These are phyloP conservation scores for Tupaia chinensis DNA, from an alignment of 2,113 vertebrate genomes.

Conservation along the genomic window DNA sequence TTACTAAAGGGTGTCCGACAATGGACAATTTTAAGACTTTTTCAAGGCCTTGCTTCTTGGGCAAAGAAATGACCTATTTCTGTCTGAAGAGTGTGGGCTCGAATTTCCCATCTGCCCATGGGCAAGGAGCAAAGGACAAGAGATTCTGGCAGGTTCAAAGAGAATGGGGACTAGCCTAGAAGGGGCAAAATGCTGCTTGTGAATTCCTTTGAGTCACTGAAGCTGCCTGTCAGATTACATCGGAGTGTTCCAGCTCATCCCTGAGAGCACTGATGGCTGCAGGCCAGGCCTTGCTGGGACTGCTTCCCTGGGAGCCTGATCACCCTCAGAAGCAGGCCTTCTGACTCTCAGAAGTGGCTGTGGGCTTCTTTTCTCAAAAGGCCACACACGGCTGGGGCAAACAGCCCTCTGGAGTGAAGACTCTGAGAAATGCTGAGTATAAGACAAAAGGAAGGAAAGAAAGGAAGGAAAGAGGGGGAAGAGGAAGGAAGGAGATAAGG, in stretches of 20 bases:
- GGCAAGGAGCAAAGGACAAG: background rate
- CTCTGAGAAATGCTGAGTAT: background rate
- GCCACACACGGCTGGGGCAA: background rate
- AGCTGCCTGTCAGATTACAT: conserved; percentile 65
- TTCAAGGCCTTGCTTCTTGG: background rate
- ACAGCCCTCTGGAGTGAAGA: background rate
- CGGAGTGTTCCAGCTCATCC: conserved; percentile 50
- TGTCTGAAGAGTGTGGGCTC: background rate
- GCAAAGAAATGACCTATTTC: background rate
- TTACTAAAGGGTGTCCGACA: background rate
- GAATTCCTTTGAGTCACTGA: background rate
- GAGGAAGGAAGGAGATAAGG: background rate
- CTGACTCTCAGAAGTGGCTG: conserved; percentile 61
- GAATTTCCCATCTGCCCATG: background rate
- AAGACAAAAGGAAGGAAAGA: background rate
- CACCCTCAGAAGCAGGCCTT: conserved; percentile 8
- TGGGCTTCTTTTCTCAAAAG: conserved; percentile 57
- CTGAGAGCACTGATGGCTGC: conserved; percentile 38
- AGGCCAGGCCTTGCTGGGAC: background rate
- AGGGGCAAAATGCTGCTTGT: background rate
- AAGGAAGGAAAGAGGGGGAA: background rate
- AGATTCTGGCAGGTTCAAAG: background rate
- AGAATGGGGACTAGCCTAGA: background rate
- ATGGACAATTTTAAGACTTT: background rate
- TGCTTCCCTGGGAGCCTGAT: no score